A percentile compares a stretch with the other conserved stretches of the same genome.
phyloP scores from a whole-genome alignment of 2,888 invertebrate species.

The Limnephilus lunatus region DNA sequence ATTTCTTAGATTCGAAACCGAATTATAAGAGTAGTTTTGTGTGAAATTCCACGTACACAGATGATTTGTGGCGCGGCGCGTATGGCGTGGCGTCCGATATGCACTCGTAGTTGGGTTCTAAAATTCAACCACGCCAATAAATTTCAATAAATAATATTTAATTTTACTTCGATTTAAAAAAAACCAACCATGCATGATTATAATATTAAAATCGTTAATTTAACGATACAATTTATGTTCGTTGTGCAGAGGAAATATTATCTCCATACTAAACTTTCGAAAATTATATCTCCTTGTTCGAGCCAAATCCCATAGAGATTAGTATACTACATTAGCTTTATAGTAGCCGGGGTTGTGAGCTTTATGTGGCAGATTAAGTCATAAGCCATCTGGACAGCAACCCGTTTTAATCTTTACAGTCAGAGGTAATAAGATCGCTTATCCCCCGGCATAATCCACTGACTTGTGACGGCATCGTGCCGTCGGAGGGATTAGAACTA shows the following conservation, averaged over 20 bases:
- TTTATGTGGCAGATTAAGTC: conserved; percentile 48
- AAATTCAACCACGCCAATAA: no score
- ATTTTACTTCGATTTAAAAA: no score
- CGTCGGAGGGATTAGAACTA: conserved; percentile 31
- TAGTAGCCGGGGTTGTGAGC: conserved; percentile 12
- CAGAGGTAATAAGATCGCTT: conserved; percentile 40
- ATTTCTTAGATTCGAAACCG: no score
- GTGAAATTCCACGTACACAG: no score
- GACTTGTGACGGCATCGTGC: conserved; percentile 9
- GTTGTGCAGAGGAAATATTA: not conserved
- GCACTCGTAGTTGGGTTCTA: no score
- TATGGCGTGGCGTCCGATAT: no score
- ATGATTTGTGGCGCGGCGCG: no score
- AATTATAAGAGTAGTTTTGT: no score
- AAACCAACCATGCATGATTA: no score
- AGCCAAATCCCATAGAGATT: conserved; percentile 14
- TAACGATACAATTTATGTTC: not conserved
- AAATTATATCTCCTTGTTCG: not conserved
- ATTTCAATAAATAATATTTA: no score
- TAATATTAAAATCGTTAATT: not conserved
- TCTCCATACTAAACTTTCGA: not conserved
- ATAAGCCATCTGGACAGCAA: conserved; percentile 38
- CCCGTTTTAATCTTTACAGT: conserved; percentile 46
- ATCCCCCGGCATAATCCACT: conserved; percentile 34
- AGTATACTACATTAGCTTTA: conserved; percentile 28